A percentile compares a stretch with the other conserved stretches of the same genome.
Conservation (phyloP, 1,140 invertebrate species). For the Drosophila setifemur region DNA sequence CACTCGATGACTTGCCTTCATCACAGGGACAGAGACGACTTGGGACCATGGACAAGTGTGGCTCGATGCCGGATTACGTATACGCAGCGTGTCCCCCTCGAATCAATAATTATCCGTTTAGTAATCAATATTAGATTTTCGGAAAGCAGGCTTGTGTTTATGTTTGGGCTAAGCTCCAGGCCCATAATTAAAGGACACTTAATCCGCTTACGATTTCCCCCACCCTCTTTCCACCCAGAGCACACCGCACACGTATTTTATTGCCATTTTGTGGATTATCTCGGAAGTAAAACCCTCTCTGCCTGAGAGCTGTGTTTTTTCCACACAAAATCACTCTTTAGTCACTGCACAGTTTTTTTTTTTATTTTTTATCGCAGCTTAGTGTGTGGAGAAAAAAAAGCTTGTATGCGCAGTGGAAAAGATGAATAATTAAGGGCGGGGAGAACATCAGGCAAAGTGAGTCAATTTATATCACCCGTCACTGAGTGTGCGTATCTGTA, state of each 20-base stretch:
- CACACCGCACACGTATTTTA: background rate
- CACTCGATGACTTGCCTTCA: background rate
- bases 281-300: background rate
- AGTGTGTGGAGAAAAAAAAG: background rate
- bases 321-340: slow-evolving; percentile 7
- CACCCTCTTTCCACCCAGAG: too few relatives aligned
- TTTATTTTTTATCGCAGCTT: background rate
- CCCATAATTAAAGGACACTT: slow-evolving; percentile 36
- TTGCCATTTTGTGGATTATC: slow-evolving; percentile 13
- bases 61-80: background rate
- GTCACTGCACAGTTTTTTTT: slow-evolving; percentile 1
- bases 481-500: background rate
- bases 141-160: slow-evolving; percentile 17
- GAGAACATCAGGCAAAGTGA: slow-evolving; percentile 8
- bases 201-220: slow-evolving; percentile 28
- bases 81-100: background rate
- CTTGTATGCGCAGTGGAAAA: slow-evolving; percentile 2
- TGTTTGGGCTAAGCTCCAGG: slow-evolving; percentile 15
- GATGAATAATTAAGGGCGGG: slow-evolving; percentile 26
- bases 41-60: slow-evolving; percentile 9
- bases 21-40: too few relatives aligned
- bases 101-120: slow-evolving; percentile 37
- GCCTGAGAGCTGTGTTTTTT: too few relatives aligned
- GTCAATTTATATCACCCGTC: slow-evolving; percentile 12
- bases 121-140: slow-evolving; percentile 38